These are phyloP conservation scores for Nymphalis io DNA, from an alignment of 1,140 invertebrate genomes.

Conservation along the genomic window DNA sequence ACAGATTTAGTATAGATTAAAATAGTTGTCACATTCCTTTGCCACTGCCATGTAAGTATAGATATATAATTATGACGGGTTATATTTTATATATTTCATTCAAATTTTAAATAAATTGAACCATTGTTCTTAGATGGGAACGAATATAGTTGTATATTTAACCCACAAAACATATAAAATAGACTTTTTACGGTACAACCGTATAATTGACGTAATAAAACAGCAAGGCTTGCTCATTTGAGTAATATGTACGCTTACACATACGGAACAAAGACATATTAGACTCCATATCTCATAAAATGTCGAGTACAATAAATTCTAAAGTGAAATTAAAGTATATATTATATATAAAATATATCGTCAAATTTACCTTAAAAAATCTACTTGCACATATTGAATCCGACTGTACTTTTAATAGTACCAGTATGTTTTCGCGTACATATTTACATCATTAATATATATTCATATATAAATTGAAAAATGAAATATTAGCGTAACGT, in stretches of 20 bases:
- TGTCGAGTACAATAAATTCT: neutral
- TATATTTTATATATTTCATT: slow-evolving; percentile 9
- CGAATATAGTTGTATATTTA: neutral
- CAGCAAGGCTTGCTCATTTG: slow-evolving; percentile 47
- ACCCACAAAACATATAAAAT: slow-evolving; percentile 7
- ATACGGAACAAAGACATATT: slow-evolving; percentile 36
- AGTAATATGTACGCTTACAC: slow-evolving; percentile 47
- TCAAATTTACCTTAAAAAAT: neutral
- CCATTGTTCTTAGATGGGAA: slow-evolving; percentile 4
- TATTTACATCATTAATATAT: slow-evolving; percentile 45
- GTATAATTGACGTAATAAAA: slow-evolving; percentile 28
- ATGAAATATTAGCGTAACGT: slow-evolving; percentile 48
- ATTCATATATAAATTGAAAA: slow-evolving; percentile 43
- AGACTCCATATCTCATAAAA: slow-evolving; percentile 5
- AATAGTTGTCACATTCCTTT: slow-evolving; percentile 35
- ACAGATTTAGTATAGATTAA: slow-evolving; percentile 30
- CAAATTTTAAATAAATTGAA: neutral
- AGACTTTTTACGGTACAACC: slow-evolving; percentile 28
- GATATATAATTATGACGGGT: slow-evolving; percentile 22
- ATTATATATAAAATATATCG: neutral
- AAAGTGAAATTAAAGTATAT: neutral
- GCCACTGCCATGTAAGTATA: slow-evolving; percentile 33
- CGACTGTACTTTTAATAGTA: slow-evolving; percentile 7
- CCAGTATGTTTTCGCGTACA: slow-evolving; percentile 46
- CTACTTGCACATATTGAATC: neutral